Percentiles rank a stretch among this genome's conserved stretches.
phyloP scores from a whole-genome alignment of 2,113 vertebrate genomes.

The Lepidothrix coronata region DNA sequence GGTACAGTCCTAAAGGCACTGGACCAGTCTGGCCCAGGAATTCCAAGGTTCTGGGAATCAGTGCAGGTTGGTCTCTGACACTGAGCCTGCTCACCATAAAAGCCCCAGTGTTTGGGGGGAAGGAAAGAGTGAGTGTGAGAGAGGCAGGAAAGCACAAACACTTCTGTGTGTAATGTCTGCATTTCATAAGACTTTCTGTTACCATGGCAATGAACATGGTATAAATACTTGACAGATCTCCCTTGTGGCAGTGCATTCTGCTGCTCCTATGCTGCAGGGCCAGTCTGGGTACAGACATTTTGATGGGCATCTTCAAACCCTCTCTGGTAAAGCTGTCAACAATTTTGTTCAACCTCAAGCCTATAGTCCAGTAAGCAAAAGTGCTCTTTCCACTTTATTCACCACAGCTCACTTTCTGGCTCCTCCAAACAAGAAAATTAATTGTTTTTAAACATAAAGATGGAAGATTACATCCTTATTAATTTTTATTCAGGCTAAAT shows the following conservation, averaged over 20 bases:
- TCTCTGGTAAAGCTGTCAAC: not conserved
- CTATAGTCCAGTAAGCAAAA: not conserved
- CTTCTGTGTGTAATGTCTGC: constrained; percentile 26
- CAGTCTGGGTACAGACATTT: not conserved
- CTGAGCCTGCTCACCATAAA: not conserved
- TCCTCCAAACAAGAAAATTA: not conserved
- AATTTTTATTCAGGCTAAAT: not conserved
- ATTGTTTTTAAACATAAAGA: not conserved
- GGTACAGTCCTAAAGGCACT: not conserved
- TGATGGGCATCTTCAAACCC: not conserved
- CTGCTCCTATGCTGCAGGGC: constrained; percentile 32
- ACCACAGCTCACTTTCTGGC: not conserved
- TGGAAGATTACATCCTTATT: not conserved
- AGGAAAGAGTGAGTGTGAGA: not conserved
- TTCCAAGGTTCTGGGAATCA: not conserved
- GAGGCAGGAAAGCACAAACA: constrained; percentile 9
- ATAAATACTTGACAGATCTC: constrained; percentile 53
- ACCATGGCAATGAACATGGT: constrained; percentile 41
- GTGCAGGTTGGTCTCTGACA: not conserved
- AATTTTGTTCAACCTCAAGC: not conserved
- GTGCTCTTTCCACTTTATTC: not conserved
- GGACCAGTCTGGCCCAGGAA: not conserved
- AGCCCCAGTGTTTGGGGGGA: not conserved
- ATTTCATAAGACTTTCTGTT: constrained; percentile 52
- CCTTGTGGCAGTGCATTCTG: constrained; percentile 30